Percentiles rank a stretch among this genome's conserved stretches.
Evolutionary conservation across 2,113 vertebrate species (phyloP).

Genomic region (Tricholaema leucomelas): DNA sequence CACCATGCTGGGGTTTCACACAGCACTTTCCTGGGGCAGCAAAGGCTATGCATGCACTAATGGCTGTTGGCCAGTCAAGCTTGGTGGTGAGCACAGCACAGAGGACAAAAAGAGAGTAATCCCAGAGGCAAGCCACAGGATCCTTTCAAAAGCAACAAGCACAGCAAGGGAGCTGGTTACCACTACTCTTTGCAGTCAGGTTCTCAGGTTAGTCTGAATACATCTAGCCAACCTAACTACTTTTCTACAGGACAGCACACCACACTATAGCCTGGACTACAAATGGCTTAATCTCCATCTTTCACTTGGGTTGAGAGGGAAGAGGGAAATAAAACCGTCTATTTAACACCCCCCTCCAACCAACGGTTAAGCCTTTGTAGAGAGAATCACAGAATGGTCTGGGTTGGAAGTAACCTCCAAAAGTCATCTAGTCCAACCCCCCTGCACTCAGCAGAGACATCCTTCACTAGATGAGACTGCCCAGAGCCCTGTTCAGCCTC

Average conservation of each 20-base stretch:
- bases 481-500: too few species aligned
- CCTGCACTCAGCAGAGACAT: too few species aligned
- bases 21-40: background rate
- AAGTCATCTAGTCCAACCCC: too few species aligned
- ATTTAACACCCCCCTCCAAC: background rate
- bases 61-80: background rate
- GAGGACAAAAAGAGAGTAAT: background rate
- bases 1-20: background rate
- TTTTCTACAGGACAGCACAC: background rate
- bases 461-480: too few species aligned
- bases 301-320: background rate
- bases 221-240: background rate
- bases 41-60: fast-evolving
- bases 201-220: background rate
- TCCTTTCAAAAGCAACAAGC: background rate
- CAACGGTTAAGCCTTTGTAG: background rate
- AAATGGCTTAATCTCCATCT: background rate
- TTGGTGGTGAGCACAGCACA: fast-evolving
- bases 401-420: too few species aligned
- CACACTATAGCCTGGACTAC: background rate
- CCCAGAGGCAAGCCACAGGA: background rate
- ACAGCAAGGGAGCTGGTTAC: background rate
- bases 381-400: too few species aligned
- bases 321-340: background rate
- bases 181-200: background rate